A percentile compares a stretch with the other conserved stretches of the same genome.
phyloP scores from a whole-genome alignment of 2,113 vertebrate species.

The Menura novaehollandiae region DNA sequence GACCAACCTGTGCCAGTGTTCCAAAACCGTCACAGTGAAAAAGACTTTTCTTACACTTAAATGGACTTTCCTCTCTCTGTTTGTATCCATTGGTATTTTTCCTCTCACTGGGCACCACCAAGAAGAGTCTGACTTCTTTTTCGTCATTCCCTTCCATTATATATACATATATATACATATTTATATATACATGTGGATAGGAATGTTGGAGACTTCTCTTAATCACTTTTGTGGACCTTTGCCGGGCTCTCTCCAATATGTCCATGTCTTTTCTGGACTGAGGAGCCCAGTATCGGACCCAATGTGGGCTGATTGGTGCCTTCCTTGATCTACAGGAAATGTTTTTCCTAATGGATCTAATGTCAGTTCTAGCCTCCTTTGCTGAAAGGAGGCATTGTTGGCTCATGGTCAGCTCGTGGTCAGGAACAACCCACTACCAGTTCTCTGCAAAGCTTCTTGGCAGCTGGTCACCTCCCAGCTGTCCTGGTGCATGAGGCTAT shows the following conservation, averaged over 20 bases:
- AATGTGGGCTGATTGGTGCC: neutral
- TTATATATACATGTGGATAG: neutral
- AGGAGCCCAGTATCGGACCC: neutral
- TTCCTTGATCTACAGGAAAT: rapidly evolving
- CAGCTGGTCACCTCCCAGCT: neutral
- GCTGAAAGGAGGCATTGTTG: neutral
- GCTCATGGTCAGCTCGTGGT: rapidly evolving
- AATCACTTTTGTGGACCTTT: neutral
- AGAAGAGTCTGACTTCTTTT: neutral
- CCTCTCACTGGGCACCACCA: neutral
- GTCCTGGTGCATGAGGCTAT: neutral
- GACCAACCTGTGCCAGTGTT: neutral
- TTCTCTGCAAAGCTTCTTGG: neutral
- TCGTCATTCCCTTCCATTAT: neutral
- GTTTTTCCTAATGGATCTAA: neutral
- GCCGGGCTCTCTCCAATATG: neutral
- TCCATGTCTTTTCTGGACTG: neutral
- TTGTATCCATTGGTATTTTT: neutral
- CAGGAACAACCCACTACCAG: neutral
- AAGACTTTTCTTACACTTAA: neutral
- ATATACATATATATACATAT: too few species aligned
- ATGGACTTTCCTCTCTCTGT: neutral
- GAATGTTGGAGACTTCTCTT: neutral
- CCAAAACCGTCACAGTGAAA: neutral
- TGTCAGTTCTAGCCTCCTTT: neutral